phyloP scores from a whole-genome alignment of 2,797 vertebrate species.

The Chiroxiphia lanceolata region DNA sequence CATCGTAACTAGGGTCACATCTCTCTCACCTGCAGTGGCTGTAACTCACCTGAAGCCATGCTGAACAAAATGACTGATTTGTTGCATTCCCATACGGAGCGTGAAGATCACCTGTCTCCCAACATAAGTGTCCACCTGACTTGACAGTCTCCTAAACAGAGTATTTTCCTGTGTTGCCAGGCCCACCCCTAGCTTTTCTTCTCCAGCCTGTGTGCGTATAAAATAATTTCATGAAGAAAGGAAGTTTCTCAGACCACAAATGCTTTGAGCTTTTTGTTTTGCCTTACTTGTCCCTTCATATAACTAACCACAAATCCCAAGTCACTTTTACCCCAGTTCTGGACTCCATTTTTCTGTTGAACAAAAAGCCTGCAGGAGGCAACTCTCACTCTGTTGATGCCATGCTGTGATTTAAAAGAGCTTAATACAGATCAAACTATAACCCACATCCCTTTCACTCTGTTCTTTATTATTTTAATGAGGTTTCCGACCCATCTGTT shows the following conservation, averaged over 20 bases:
- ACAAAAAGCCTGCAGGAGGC: background rate
- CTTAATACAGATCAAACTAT: conserved; percentile 5
- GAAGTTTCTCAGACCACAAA: background rate
- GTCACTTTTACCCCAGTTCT: background rate
- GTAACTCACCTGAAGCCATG: background rate
- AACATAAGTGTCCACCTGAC: background rate
- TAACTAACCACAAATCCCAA: background rate
- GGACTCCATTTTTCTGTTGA: background rate
- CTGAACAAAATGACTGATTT: background rate
- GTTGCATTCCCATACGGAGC: background rate
- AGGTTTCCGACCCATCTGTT: conserved; percentile 21
- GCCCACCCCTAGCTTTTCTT: background rate
- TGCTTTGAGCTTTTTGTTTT: background rate
- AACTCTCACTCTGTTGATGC: background rate
- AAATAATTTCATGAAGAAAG: background rate
- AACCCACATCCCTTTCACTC: background rate
- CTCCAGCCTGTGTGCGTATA: background rate
- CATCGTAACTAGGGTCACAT: background rate
- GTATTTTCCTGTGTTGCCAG: background rate
- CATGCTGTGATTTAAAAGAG: background rate
- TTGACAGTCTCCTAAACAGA: background rate
- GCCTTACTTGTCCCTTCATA: background rate
- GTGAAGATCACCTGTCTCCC: background rate
- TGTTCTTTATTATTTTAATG: conserved; percentile 35
- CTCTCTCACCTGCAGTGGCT: background rate